Evolutionary conservation across 2,113 vertebrate species (phyloP).

Genomic region (Perognathus longimembris): DNA sequence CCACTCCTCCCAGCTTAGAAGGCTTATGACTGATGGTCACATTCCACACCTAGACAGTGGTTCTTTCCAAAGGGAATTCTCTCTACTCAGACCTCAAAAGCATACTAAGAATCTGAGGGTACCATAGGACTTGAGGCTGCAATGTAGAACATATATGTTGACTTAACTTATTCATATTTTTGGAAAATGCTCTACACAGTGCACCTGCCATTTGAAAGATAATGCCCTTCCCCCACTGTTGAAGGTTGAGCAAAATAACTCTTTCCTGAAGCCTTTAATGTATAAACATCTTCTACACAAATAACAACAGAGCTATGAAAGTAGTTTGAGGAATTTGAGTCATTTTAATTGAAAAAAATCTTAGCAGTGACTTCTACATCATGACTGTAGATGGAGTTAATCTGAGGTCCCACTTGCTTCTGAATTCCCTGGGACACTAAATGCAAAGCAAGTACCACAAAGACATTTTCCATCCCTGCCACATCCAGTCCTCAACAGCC

Average conservation of each 20-base stretch:
- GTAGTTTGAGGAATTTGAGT: background rate
- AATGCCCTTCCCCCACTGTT: background rate
- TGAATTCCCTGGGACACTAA: background rate
- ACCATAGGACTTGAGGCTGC: background rate
- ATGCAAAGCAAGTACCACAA: background rate
- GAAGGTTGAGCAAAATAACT: background rate
- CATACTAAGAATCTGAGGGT: background rate
- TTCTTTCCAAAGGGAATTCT: background rate
- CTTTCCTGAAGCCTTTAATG: no score
- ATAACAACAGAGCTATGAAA: background rate
- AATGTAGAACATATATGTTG: background rate
- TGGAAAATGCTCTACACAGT: background rate
- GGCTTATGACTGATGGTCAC: background rate
- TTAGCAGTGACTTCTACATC: background rate
- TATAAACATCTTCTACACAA: background rate
- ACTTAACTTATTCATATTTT: background rate
- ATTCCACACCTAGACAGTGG: no score
- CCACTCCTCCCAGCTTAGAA: background rate
- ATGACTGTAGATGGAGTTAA: background rate
- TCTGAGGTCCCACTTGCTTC: background rate
- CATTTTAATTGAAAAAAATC: background rate
- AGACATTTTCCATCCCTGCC: rapidly evolving
- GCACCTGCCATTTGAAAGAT: background rate
- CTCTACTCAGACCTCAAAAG: background rate
- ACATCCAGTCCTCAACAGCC: background rate